phyloP scores from a whole-genome alignment of 2,888 invertebrate species.

The Tachystola acroxantha region DNA sequence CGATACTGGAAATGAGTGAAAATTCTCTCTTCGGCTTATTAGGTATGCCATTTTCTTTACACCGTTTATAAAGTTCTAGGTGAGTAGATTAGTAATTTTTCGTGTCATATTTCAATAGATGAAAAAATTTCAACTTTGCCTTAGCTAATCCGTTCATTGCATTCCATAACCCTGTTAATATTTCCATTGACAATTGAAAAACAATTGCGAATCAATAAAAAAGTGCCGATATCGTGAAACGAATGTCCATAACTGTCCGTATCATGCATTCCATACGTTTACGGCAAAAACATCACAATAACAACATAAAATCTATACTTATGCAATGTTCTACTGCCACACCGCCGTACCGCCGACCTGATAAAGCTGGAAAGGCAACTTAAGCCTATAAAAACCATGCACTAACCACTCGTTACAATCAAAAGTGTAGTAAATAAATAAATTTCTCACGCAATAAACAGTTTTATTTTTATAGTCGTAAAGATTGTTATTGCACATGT shows the following conservation, averaged over 20 bases:
- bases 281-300: constrained; percentile 74
- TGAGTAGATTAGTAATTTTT: no score
- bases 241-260: constrained; percentile 63
- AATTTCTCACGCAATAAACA: constrained; percentile 68
- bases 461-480: constrained; percentile 66
- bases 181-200: constrained; percentile 17
- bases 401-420: constrained; percentile 69
- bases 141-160: no score
- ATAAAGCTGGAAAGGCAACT: constrained; percentile 79
- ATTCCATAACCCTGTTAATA: no score
- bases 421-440: constrained; percentile 71
- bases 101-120: no score
- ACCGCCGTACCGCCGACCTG: constrained; percentile 72
- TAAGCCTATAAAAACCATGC: constrained; percentile 78
- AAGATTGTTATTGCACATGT: constrained; percentile 73
- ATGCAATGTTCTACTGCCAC: constrained; percentile 76
- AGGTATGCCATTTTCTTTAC: no score
- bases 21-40: no score
- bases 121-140: no score
- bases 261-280: constrained; percentile 71
- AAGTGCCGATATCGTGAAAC: constrained; percentile 51
- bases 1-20: no score
- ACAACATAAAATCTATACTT: constrained; percentile 76
- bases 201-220: constrained; percentile 54
- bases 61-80: no score